phyloP scores from a whole-genome alignment of 1,140 invertebrate species.

The Hyphantria cunea region DNA sequence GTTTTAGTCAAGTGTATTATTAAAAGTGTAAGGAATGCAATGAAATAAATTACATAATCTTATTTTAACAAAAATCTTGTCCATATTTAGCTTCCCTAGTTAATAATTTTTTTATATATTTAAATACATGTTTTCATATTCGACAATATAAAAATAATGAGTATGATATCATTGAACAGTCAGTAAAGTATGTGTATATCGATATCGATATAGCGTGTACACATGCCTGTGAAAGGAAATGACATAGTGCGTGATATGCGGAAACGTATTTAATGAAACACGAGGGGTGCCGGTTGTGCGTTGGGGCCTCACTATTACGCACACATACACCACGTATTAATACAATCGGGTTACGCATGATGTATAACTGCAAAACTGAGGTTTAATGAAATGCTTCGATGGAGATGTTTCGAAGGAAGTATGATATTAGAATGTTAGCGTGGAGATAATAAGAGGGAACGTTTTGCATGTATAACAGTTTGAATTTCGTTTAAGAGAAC shows the following conservation, averaged over 20 bases:
- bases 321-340: constrained; percentile 34
- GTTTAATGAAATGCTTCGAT: constrained; percentile 28
- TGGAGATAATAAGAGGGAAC: constrained; percentile 14
- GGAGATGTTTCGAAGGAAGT: constrained; percentile 27
- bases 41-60: too few species aligned
- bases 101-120: too few species aligned
- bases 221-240: constrained; percentile 69
- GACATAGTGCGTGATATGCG: constrained; percentile 80
- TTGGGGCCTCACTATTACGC: constrained; percentile 50
- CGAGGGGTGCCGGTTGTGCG: constrained; percentile 64
- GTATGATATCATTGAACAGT: too few species aligned
- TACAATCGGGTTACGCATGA: constrained; percentile 6
- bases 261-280: constrained; percentile 80
- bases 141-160: too few species aligned
- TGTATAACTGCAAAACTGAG: constrained; percentile 27
- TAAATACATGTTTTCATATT: too few species aligned
- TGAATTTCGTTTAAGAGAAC: constrained; percentile 2
- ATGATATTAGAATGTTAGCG: constrained; percentile 20
- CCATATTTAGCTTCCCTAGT: too few species aligned
- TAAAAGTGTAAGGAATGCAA: too few species aligned
- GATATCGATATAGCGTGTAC: constrained; percentile 34
- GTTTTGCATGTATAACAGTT: constrained; percentile 8
- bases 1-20: too few species aligned
- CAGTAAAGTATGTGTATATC: constrained; percentile 16
- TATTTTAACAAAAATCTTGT: too few species aligned